A percentile compares a stretch with the other conserved stretches of the same genome.
Evolutionary conservation across 2,888 invertebrate species (phyloP).

Genomic region (Agapetus fuscipes): DNA sequence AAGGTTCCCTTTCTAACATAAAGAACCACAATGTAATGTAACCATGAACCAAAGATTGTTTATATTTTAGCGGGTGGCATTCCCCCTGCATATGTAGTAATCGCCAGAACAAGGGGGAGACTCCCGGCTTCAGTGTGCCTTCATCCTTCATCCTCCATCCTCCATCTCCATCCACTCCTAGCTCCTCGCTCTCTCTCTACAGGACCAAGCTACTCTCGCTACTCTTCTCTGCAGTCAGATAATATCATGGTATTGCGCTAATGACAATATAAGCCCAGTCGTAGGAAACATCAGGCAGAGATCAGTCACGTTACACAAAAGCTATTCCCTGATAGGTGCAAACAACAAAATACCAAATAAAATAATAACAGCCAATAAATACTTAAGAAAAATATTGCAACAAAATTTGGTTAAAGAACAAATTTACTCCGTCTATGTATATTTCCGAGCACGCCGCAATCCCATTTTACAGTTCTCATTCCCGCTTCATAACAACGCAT

Average conservation of each 20-base stretch:
- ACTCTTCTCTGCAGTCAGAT: not conserved
- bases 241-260: not conserved
- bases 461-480: not conserved
- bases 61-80: constrained; percentile 19
- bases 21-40: constrained; percentile 33
- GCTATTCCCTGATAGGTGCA: constrained; percentile 23
- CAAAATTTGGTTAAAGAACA: constrained; percentile 21
- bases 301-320: constrained; percentile 16
- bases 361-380: constrained; percentile 24
- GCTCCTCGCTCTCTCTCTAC: constrained; percentile 6
- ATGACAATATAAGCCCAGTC: not conserved
- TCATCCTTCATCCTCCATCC: not conserved
- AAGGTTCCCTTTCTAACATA: constrained; percentile 26
- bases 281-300: constrained; percentile 11
- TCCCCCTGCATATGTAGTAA: constrained; percentile 40
- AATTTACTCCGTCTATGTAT: constrained; percentile 17
- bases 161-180: not conserved
- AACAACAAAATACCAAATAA: constrained; percentile 30
- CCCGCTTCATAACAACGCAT: not conserved
- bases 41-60: constrained; percentile 28
- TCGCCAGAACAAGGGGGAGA: constrained; percentile 30
- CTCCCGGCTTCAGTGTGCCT: constrained; percentile 4
- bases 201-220: too few relatives aligned
- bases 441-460: constrained; percentile 9
- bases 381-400: constrained; percentile 23